Conservation (phyloP, 2,113 vertebrate species). For the Notarius quadriscutis region DNA sequence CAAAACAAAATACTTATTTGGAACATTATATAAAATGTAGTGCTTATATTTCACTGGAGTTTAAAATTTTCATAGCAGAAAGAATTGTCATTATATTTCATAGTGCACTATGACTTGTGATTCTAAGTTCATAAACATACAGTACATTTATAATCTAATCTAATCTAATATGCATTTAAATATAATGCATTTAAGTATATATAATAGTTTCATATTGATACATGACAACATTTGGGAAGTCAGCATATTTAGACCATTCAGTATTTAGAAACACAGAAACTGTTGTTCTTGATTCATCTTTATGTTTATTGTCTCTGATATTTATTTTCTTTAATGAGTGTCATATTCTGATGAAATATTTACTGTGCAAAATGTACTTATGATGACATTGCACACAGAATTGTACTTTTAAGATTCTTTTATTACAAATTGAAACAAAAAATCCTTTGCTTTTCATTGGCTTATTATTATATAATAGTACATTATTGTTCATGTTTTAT, state of each 20-base stretch:
- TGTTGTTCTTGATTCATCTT: slow-evolving; percentile 10
- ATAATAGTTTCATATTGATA: background rate
- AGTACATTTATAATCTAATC: background rate
- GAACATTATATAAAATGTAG: background rate
- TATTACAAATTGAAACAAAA: slow-evolving; percentile 67
- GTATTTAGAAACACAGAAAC: slow-evolving; percentile 14
- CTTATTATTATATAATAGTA: slow-evolving; percentile 45
- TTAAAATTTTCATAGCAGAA: background rate
- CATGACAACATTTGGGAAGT: background rate
- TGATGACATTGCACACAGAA: slow-evolving; percentile 24
- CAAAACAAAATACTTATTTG: background rate
- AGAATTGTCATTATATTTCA: background rate
- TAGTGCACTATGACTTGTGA: background rate
- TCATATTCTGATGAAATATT: background rate
- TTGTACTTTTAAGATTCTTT: slow-evolving; percentile 46
- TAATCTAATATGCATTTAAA: too few relatives aligned
- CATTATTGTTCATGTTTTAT: slow-evolving; percentile 39
- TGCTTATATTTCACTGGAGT: background rate
- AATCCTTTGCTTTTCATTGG: slow-evolving; percentile 40
- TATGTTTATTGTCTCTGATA: slow-evolving; percentile 7
- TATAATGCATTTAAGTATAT: background rate
- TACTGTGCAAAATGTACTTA: background rate
- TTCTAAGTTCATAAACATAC: background rate
- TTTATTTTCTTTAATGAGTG: background rate
- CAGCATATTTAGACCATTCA: background rate